Evolutionary conservation across 1,140 invertebrate genomes (phyloP).

Genomic region (Zophobas atratus): DNA sequence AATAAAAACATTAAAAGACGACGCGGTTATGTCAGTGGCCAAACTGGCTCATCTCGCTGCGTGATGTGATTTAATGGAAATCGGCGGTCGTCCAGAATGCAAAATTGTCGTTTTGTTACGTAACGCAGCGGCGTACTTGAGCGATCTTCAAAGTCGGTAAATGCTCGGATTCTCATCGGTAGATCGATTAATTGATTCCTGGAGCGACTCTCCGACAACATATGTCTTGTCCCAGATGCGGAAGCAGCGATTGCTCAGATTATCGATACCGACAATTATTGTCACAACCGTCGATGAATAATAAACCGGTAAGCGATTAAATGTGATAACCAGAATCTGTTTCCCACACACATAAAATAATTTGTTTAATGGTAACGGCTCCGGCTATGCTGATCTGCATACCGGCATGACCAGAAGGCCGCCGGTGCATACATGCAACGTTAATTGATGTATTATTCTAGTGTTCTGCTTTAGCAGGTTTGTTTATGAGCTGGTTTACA

Average conservation of each 20-base stretch:
- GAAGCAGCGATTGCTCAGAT: not conserved
- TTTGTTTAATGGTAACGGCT: constrained; percentile 47
- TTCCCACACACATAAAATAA: constrained; percentile 46
- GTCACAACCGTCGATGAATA: not conserved
- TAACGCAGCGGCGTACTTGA: not conserved
- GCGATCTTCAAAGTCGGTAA: not conserved
- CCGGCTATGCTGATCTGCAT: constrained; percentile 32
- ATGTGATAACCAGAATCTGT: constrained; percentile 20
- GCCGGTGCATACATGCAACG: constrained; percentile 27
- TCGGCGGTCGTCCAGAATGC: not conserved
- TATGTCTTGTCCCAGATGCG: not conserved
- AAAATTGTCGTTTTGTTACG: not conserved
- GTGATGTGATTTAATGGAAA: not conserved
- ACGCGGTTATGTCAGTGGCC: not conserved
- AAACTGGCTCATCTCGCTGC: too few species aligned
- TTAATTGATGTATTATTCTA: constrained; percentile 41
- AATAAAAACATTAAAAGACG: not conserved
- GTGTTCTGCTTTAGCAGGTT: constrained; percentile 31
- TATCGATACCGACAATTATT: constrained; percentile 24
- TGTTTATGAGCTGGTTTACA: constrained; percentile 27
- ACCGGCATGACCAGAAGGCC: constrained; percentile 34
- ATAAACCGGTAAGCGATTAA: constrained; percentile 9
- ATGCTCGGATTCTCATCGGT: not conserved
- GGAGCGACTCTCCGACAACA: not conserved
- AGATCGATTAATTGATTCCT: not conserved